Evolutionary conservation across 2,888 invertebrate species (phyloP).

Genomic region (Melinaea menophilus): DNA sequence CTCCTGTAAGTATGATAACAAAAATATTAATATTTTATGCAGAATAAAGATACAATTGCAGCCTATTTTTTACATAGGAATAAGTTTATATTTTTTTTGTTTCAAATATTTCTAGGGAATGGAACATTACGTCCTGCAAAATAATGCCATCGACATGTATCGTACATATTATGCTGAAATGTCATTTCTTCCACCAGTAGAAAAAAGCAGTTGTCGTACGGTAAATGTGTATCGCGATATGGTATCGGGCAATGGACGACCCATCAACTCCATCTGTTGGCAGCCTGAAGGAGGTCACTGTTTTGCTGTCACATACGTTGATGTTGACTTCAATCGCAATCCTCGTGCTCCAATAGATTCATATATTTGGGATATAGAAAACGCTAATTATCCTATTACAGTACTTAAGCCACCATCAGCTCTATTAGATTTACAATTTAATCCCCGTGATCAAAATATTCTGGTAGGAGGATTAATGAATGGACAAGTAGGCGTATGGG

Average conservation of each 20-base stretch:
- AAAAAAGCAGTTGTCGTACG: conserved; percentile 83
- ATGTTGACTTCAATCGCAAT: conserved; percentile 83
- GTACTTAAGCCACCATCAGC: conserved; percentile 83
- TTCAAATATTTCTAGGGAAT: conserved; percentile 74
- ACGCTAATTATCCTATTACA: conserved; percentile 86
- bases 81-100: neutral
- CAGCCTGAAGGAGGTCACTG: conserved; percentile 88
- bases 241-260: conserved; percentile 77
- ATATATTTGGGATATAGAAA: conserved; percentile 95
- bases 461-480: conserved; percentile 33
- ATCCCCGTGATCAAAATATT: conserved; percentile 46
- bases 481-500: conserved; percentile 81
- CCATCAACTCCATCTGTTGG: conserved; percentile 89
- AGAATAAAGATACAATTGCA: neutral
- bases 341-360: conserved; percentile 48
- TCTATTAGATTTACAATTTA: conserved; percentile 89
- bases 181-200: conserved; percentile 79
- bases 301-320: conserved; percentile 89
- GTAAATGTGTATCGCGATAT: conserved; percentile 89
- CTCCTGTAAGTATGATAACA: conserved; percentile 46
- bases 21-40: neutral
- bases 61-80: too few relatives aligned
- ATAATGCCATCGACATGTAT: conserved; percentile 95
- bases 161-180: conserved; percentile 90
- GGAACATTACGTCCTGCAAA: conserved; percentile 92